Percentiles rank a stretch among this genome's conserved stretches.
Conservation (phyloP, 2,113 vertebrate species). For the Pipa parva region DNA sequence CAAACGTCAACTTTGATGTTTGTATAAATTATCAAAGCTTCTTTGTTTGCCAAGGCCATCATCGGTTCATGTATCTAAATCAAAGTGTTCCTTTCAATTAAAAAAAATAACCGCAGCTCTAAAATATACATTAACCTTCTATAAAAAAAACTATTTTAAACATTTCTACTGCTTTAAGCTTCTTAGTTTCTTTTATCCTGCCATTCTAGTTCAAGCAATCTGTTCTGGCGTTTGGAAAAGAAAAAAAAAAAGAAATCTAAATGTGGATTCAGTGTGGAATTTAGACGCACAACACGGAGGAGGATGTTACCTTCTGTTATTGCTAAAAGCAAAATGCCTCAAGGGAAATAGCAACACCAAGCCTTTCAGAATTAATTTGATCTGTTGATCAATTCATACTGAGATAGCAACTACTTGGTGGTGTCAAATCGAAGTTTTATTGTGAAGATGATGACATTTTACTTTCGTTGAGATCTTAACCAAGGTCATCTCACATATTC, state of each 20-base stretch:
- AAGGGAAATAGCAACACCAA: background rate
- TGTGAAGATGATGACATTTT: background rate
- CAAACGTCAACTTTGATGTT: too few species aligned
- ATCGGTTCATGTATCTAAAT: too few species aligned
- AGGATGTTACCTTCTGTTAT: conserved; percentile 3
- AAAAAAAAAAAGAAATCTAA: background rate
- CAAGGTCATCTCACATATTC: background rate
- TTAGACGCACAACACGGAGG: background rate
- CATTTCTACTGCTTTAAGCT: background rate
- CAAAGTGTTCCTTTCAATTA: too few species aligned
- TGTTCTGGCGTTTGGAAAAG: background rate
- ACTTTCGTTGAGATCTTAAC: background rate
- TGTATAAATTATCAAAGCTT: too few species aligned
- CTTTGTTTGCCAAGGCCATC: too few species aligned
- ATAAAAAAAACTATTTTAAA: background rate
- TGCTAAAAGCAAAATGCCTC: conserved; percentile 4
- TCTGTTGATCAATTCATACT: background rate
- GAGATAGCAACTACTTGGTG: background rate
- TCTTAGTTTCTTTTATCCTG: background rate
- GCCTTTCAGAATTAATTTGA: background rate
- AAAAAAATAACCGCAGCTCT: too few species aligned
- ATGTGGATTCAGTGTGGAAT: background rate
- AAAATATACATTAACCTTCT: background rate
- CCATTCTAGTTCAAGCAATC: background rate
- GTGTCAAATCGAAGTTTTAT: background rate